Evolutionary conservation across 2,797 vertebrate species (phyloP), one percentile per base, ranked within the genome.

Genomic region (Mormyrus hasselquistii): DNA sequence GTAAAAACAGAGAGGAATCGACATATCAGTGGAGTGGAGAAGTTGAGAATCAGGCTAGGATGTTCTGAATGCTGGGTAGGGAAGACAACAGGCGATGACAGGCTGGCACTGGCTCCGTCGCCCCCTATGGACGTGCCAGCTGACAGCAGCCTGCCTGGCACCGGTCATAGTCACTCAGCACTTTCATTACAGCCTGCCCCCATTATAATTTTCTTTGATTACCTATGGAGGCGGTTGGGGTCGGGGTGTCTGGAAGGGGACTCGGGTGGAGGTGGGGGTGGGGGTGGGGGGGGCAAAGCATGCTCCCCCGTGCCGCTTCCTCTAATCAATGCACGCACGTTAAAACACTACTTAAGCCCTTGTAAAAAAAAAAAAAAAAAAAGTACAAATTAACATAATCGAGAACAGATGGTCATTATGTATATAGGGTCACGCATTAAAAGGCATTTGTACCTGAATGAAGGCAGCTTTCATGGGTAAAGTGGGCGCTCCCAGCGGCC

Each of bases 391-490:
- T 93, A 94, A 90, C 90, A 90, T 94, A 94, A 95, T 93, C 92
- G 94, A 92, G 94, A 94, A 92, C 94, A 95, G 94, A 95, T 95
- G 93, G 93, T 89, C 90, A 91, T 90, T 59, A 91, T 90, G 91
- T 89, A 87, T 87, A 91, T 38, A 82, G 2, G 85, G 83, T 82
- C 44, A 87, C 49, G 34, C 90, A 92, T 93, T 93, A 92, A 90
- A 91, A 91, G 93, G 94, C 94, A 93, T 94, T 94, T 94, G 93
- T 93, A 95, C 93, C 94, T 94, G 94, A 94, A 93, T 92, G 92
- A 92, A 93, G 89, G 89, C 93, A 89, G 92, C 93, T 93, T 94
- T 93, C 92, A 0, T 82, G 92, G 92, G 93, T 92, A 93, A 93
- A 94, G 93, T 92, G 92, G 94, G 87, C 91, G 87, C 93, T 94